Percentiles rank a stretch among this genome's conserved stretches.
Conservation (phyloP, 2,797 vertebrate genomes). For the Ataeniobius toweri region DNA sequence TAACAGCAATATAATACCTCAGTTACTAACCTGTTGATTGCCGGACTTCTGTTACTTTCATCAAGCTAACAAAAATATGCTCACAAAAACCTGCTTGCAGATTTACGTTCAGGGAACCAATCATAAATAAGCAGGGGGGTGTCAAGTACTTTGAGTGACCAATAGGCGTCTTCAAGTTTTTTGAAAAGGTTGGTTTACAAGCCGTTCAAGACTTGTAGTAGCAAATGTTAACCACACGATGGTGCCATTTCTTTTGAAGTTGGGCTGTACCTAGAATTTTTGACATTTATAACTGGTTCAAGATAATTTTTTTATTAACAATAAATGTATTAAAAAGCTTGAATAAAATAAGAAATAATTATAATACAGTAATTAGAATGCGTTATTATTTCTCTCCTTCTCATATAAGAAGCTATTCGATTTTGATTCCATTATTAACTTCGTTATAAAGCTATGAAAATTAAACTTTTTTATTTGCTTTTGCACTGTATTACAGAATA, state of each 20-base stretch:
- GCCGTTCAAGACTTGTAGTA: conserved; percentile 7
- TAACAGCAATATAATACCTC: not conserved
- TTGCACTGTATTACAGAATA: too few relatives aligned
- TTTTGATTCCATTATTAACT: too few relatives aligned
- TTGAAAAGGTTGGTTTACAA: conserved; percentile 53
- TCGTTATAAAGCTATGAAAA: too few relatives aligned
- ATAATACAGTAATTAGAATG: too few relatives aligned
- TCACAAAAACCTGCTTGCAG: conserved; percentile 6
- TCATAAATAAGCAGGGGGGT: conserved; percentile 14
- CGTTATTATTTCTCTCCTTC: too few relatives aligned
- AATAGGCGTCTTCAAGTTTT: conserved; percentile 37
- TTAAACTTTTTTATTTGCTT: too few relatives aligned
- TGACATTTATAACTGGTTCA: not conserved
- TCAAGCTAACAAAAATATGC: conserved; percentile 12
- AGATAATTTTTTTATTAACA: too few relatives aligned
- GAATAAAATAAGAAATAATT: not conserved
- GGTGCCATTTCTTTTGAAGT: conserved; percentile 33
- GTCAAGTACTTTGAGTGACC: conserved; percentile 16
- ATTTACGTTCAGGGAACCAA: conserved; percentile 40
- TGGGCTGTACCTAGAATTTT: too few relatives aligned
- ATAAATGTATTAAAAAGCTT: not conserved
- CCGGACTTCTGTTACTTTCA: conserved; percentile 25
- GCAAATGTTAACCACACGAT: conserved; percentile 28
- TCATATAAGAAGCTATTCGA: too few relatives aligned
- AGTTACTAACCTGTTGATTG: conserved; percentile 70